These are phyloP conservation scores for Actinostola sp. DNA, from an alignment of 92 coral and sea anemone genomes.

Conservation along the genomic window DNA sequence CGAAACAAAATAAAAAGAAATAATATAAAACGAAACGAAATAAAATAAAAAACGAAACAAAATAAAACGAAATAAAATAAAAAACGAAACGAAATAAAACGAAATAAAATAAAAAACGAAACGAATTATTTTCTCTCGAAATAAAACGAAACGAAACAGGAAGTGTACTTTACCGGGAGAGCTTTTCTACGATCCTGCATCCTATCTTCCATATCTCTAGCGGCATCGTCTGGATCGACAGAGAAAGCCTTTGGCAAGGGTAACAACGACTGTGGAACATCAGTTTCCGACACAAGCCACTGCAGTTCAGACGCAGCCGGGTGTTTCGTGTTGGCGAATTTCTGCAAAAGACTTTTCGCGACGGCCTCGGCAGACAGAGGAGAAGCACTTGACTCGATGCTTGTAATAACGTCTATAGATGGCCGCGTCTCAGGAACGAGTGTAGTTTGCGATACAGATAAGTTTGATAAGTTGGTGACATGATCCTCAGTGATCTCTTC, in stretches of 20 bases:
- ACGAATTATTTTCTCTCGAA: too few relatives aligned
- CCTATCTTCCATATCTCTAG: slow-evolving; percentile 40
- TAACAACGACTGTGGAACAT: slow-evolving; percentile 90
- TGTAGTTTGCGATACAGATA: slow-evolving; percentile 55
- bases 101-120: too few relatives aligned
- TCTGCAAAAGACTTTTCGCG: slow-evolving; percentile 85
- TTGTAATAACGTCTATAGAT: neutral
- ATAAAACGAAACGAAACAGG: too few relatives aligned
- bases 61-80: too few relatives aligned
- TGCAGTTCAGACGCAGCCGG: slow-evolving; percentile 92
- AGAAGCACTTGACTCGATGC: slow-evolving; percentile 55
- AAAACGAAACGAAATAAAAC: too few relatives aligned
- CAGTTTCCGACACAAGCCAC: slow-evolving; percentile 93
- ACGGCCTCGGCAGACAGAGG: slow-evolving; percentile 95
- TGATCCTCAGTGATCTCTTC: slow-evolving; percentile 62
- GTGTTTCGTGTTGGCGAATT: slow-evolving; percentile 84
- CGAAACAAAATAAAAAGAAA: too few relatives aligned
- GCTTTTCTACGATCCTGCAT: slow-evolving; percentile 43
- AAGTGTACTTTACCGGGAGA: slow-evolving; percentile 82
- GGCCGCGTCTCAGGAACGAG: slow-evolving; percentile 39
- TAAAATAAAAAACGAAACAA: too few relatives aligned
- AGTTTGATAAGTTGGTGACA: slow-evolving; percentile 8
- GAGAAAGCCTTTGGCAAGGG: slow-evolving; percentile 91
- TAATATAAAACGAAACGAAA: too few relatives aligned
- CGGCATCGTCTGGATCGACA: slow-evolving; percentile 91